Evolutionary conservation across 2,888 invertebrate genomes (phyloP).

Genomic region (Mystacides longicornis): DNA sequence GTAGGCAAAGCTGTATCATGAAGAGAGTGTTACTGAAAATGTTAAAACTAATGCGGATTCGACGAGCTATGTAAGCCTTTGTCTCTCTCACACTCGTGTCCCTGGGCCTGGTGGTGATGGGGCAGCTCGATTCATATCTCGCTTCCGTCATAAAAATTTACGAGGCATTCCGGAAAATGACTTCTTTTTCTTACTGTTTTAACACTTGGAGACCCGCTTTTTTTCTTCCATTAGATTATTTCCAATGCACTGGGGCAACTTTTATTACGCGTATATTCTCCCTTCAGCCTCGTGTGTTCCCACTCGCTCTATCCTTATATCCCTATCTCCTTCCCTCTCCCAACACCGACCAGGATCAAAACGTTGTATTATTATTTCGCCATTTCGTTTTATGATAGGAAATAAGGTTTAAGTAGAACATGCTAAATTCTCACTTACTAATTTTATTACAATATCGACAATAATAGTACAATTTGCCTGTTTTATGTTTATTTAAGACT

Average conservation of each 20-base stretch:
- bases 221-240: not conserved
- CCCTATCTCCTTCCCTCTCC: not conserved
- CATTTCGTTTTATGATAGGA: not conserved
- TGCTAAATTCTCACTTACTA: not conserved
- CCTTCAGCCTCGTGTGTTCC: not conserved
- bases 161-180: conserved; percentile 27
- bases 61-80: conserved; percentile 22
- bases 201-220: conserved; percentile 16
- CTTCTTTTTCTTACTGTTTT: conserved; percentile 26
- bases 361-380: not conserved
- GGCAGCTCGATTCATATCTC: conserved; percentile 12
- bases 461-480: no score
- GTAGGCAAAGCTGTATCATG: not conserved
- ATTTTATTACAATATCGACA: not conserved
- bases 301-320: not conserved
- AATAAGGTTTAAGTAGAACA: not conserved
- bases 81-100: conserved; percentile 13
- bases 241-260: conserved; percentile 1
- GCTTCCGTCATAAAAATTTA: conserved; percentile 25
- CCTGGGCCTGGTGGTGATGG: not conserved
- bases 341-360: not conserved
- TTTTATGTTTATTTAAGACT: no score
- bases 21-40: conserved; percentile 13
- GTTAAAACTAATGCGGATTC: conserved; percentile 25
- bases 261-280: not conserved